Evolutionary conservation across 2,888 invertebrate species (phyloP).

Genomic region (Shargacucullia verbasci): DNA sequence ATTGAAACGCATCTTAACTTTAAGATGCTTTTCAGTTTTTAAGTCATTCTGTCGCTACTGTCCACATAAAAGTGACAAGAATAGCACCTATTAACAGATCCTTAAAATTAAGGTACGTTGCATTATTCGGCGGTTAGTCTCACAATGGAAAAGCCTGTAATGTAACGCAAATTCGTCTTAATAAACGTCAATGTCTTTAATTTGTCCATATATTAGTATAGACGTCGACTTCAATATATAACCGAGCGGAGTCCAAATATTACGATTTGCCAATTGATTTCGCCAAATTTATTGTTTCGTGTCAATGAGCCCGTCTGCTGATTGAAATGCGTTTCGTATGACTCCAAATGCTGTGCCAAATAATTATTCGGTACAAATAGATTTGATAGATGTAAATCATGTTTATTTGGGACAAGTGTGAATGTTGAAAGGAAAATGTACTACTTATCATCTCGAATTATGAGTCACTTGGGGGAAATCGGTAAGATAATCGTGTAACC

Average conservation of each 20-base stretch:
- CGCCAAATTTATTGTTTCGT: conserved; percentile 73
- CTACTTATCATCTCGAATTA: too few relatives aligned
- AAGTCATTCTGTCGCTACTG: too few relatives aligned
- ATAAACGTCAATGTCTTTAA: conserved; percentile 41
- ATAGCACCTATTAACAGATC: too few relatives aligned
- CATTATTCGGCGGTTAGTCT: too few relatives aligned
- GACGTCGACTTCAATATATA: conserved; percentile 53
- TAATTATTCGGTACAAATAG: conserved; percentile 41
- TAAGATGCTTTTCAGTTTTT: too few relatives aligned
- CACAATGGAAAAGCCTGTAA: conserved; percentile 18
- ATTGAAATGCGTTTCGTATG: conserved; percentile 73
- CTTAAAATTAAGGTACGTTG: too few relatives aligned
- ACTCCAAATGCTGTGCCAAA: conserved; percentile 50
- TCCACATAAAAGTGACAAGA: too few relatives aligned
- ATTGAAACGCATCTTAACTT: too few relatives aligned
- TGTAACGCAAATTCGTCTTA: conserved; percentile 35
- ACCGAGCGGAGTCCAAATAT: conserved; percentile 60
- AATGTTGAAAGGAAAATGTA: not conserved
- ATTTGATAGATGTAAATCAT: conserved; percentile 35
- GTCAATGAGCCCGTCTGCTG: conserved; percentile 74
- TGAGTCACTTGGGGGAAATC: too few relatives aligned
- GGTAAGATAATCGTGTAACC: too few relatives aligned
- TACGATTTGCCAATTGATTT: conserved; percentile 76
- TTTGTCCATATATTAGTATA: conserved; percentile 51
- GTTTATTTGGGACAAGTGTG: conserved; percentile 12